Percentiles rank a stretch among this genome's conserved stretches.
These are phyloP conservation scores for Caenorhabditis wallacei DNA, from an alignment of 2,888 invertebrate genomes.

Conservation along the genomic window DNA sequence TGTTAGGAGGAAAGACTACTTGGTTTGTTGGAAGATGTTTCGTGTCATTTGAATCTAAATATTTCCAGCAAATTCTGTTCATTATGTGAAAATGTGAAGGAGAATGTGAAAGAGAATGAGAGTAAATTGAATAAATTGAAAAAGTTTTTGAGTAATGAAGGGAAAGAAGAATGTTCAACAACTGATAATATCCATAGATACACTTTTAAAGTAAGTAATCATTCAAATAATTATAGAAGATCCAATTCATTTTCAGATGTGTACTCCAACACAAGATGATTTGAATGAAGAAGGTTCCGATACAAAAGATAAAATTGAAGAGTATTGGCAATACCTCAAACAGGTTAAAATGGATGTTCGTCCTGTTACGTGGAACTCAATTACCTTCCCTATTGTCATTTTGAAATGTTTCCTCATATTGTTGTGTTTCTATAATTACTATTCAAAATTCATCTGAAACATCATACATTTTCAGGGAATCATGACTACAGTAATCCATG, in stretches of 20 bases:
- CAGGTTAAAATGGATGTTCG: conserved; percentile 71
- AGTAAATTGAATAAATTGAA: conserved; percentile 57
- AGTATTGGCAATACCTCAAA: conserved; percentile 80
- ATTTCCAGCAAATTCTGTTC: conserved; percentile 77
- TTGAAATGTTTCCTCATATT: not conserved
- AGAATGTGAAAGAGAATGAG: conserved; percentile 65
- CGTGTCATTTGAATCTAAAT: not conserved
- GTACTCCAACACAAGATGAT: conserved; percentile 75
- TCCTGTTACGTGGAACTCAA: conserved; percentile 38
- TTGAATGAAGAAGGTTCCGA: conserved; percentile 68
- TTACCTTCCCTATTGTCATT: not conserved
- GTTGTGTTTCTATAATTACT: not conserved
- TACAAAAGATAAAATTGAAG: conserved; percentile 74
- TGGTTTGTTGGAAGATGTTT: conserved; percentile 61
- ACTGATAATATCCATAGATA: conserved; percentile 64
- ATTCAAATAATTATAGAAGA: too few relatives aligned
- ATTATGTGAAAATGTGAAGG: conserved; percentile 73
- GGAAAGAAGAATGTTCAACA: conserved; percentile 65
- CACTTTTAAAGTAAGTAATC: conserved; percentile 68
- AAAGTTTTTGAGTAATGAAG: conserved; percentile 70
- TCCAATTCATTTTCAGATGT: conserved; percentile 66
- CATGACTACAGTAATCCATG: conserved; percentile 78
- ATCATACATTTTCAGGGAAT: conserved; percentile 71
- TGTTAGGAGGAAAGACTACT: conserved; percentile 74
- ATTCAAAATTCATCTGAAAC: too few relatives aligned